Evolutionary conservation across 2,113 vertebrate species (phyloP), one percentile per base, ranked within the genome.

Genomic region (Rhinolophus sinicus): DNA sequence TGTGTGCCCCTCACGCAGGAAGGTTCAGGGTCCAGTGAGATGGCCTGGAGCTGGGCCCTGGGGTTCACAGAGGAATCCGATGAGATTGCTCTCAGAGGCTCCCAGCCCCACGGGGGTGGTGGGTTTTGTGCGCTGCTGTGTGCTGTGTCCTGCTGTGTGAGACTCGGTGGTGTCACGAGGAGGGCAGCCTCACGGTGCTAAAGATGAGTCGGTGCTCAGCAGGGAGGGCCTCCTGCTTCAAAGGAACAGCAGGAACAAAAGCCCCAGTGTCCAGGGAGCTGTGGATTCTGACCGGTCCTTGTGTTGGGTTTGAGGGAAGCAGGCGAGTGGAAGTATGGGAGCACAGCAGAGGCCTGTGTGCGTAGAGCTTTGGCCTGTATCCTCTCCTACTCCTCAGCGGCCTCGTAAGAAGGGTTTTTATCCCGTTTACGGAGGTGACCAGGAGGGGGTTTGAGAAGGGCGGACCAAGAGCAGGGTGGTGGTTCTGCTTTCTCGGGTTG

Each of bases 81-180:
- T 1, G 24, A 24, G 33, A 64, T 21, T 83, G 67, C 1, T 3
- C 40, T 75, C 11, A 14, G 6, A 33, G 19, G 56, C 64, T 50
- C 47, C 21, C 21, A 15, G 6, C 69, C 28, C 50, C 14, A 1
- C 62, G 62, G 21, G 5, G 28, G 22, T 1, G 1, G 67, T 22
- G 9, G 19, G 54, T 10, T 26, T 0, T 58, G 35, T 73, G 21
- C 2, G 3, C 26, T 6, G 4, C 35, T 8, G 2, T 50, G 60
- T 72, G n/a, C 72, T 16, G 44, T 18, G 50, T 67, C 67, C 50
- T 0, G 2, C 26, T 60, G 19, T 58, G 24, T 11, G 12, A 47
- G 26, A 3, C 72, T 54, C 0, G 3, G 10, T 28, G 58, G 60
- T 75, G 33, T 60, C 1, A 1, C 11, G 30, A 18, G 16, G n/a